These are phyloP conservation scores for Drosophila teissieri DNA, from an alignment of 1,140 invertebrate species.

Conservation along the genomic window DNA sequence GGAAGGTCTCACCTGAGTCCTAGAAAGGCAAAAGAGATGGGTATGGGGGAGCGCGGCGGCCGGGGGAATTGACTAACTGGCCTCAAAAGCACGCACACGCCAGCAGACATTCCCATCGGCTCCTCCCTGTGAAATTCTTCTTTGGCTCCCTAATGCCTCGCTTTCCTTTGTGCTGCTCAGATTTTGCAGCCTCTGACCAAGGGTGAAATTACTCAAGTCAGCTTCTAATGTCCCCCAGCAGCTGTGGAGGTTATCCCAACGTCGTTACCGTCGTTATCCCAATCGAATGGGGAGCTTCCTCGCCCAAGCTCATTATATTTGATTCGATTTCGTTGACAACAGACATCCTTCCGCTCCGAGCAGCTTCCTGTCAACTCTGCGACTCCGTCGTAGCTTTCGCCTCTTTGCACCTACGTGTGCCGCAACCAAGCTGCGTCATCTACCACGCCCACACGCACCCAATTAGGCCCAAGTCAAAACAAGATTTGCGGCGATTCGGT, in stretches of 20 bases:
- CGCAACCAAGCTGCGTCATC: conserved; percentile 26
- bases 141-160: background rate
- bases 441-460: conserved; percentile 25
- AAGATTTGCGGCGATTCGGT: conserved; percentile 30
- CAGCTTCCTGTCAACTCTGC: conserved; percentile 21
- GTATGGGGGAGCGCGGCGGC: background rate
- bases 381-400: no score
- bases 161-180: conserved; percentile 9
- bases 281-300: background rate
- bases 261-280: conserved; percentile 18
- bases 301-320: conserved; percentile 31
- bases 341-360: conserved; percentile 30
- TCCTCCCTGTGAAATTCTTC: background rate
- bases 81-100: conserved; percentile 23
- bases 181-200: conserved; percentile 27
- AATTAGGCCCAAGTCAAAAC: conserved; percentile 37
- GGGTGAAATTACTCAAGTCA: background rate
- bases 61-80: conserved; percentile 13
- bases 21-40: background rate
- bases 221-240: conserved; percentile 10
- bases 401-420: background rate
- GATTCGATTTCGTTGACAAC: conserved; percentile 49
- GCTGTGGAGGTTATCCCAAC: conserved; percentile 14
- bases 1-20: conserved; percentile 30
- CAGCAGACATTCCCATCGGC: background rate